Conservation (phyloP, 2,113 vertebrate genomes). For the Coturnix japonica region DNA sequence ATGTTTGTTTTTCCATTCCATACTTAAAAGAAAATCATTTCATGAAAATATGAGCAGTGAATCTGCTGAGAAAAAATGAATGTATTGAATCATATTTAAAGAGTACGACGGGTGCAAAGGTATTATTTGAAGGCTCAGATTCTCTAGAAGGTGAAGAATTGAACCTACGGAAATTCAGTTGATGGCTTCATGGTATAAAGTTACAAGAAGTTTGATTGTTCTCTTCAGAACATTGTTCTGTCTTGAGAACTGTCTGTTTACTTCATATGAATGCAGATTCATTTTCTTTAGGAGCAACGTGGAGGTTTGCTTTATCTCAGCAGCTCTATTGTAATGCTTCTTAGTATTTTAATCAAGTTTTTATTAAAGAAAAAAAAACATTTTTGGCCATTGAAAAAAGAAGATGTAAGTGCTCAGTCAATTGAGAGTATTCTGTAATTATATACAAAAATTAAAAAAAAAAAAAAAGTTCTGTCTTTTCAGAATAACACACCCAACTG, state of each 20-base stretch:
- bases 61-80: not conserved
- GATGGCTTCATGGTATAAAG: not conserved
- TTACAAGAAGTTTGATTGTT: not conserved
- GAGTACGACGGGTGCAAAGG: not conserved
- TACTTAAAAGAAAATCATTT: not conserved
- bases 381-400: not conserved
- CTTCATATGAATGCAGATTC: not conserved
- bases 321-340: not conserved
- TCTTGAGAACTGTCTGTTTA: not conserved
- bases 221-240: not conserved
- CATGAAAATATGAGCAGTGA: not conserved
- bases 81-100: not conserved
- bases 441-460: not conserved
- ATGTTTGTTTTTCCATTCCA: not conserved
- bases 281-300: not conserved
- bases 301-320: not conserved
- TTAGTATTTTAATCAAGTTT: not conserved
- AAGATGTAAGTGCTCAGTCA: not conserved
- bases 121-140: not conserved
- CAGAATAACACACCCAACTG: not conserved
- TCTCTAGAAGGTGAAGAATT: not conserved
- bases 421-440: not conserved
- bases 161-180: not conserved
- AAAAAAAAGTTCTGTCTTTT: rapidly evolving
- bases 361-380: not conserved